Evolutionary conservation across 1,140 invertebrate species (phyloP), one percentile per base, ranked within the genome.

Genomic region (Mizuhopecten yessoensis): DNA sequence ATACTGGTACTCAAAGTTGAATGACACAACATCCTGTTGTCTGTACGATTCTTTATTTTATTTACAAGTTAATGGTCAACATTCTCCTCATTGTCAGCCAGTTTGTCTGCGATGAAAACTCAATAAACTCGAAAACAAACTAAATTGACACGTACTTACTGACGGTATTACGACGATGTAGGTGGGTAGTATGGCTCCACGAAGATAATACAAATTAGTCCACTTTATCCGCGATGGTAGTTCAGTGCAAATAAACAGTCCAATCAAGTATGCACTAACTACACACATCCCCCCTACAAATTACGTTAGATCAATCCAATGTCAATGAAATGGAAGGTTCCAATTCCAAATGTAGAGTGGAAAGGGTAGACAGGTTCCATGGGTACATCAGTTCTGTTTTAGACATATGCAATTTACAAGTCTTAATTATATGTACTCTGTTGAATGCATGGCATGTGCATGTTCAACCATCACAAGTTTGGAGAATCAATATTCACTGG

Each of bases 201-300:
- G 5, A 2, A 75, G 57, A 75, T 75, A 75, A 75, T 75, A 7
- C 57, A 9, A 39, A 39, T 39, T 39, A 13, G 36, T 39, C 5
- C 0, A 17, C n/a, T 75, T 75, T 29, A 17, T 75, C 9, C 23
- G n/a, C 23, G 23, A n/a, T 75, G 57, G 57, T 29, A 29, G 23
- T n/a, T 29, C n/a, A 17, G 57, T 75, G 29, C 57, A 57, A 57
- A 57, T 20, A 57, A 57, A 57, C 45, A 57, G 23, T 20, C 45
- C 45, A 57, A 57, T 57, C 3, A 57, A 57, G 20, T 20, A 3
- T 11, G 7, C 45, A 75, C 57, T 75, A 29, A 75, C 57, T 11
- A 29, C n/a, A 75, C n/a, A n/a, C 11, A 29, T 75, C 57, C n/a
- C 57, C 45, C 57, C 57, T 75, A 75, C 57, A 75, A 75, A 75